Percentiles rank a stretch among this genome's conserved stretches.
Conservation (phyloP, 2,888 invertebrate species). For the Leptinotarsa juncta region DNA sequence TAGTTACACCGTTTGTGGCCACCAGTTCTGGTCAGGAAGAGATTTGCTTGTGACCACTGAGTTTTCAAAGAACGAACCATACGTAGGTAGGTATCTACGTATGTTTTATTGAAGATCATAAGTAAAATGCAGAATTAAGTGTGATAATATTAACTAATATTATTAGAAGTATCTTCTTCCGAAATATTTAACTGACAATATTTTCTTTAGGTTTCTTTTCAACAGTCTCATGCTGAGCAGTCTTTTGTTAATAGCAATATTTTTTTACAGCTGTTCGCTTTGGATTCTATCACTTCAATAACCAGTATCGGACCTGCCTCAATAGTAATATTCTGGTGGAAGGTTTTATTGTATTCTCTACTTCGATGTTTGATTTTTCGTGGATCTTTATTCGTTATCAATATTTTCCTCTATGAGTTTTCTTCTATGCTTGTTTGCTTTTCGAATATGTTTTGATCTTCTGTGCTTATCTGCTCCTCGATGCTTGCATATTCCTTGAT, state of each 20-base stretch:
- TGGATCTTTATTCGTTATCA: slow-evolving; percentile 2
- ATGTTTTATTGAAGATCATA: too few relatives aligned
- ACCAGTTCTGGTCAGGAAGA: too few relatives aligned
- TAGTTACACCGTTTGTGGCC: too few relatives aligned
- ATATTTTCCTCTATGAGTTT: slow-evolving; percentile 5
- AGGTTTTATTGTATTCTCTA: slow-evolving; percentile 18
- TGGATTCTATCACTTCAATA: too few relatives aligned
- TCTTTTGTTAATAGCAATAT: neutral
- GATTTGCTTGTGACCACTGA: too few relatives aligned
- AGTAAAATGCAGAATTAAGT: too few relatives aligned
- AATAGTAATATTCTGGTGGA: neutral
- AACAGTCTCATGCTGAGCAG: neutral
- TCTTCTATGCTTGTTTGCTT: neutral
- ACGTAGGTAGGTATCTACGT: too few relatives aligned
- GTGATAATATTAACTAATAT: neutral
- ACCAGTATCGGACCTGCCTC: too few relatives aligned
- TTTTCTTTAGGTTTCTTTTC: neutral
- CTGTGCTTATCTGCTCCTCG: neutral
- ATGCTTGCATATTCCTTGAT: slow-evolving; percentile 8
- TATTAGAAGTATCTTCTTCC: neutral
- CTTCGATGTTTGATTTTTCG: slow-evolving; percentile 6
- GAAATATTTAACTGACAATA: neutral
- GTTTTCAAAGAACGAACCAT: too few relatives aligned
- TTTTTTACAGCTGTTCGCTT: neutral
- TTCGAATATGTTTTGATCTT: slow-evolving; percentile 17